Conservation (phyloP, 2,888 invertebrate species). For the Melipona bicolor region DNA sequence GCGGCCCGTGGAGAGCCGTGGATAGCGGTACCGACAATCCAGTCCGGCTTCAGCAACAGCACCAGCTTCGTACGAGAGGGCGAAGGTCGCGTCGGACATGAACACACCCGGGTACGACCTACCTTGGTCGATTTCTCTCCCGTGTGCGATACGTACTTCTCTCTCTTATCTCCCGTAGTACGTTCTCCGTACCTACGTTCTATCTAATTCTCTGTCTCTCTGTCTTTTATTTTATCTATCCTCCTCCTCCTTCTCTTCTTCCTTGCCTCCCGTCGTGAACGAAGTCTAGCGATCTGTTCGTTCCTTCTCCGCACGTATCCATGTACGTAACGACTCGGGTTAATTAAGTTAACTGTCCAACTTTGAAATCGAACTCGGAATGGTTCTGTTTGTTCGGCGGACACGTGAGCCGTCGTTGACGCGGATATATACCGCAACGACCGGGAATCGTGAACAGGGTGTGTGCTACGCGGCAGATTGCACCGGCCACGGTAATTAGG, state of each 20-base stretch:
- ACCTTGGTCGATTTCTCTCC: conserved; percentile 64
- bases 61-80: conserved; percentile 73
- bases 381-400: conserved; percentile 33
- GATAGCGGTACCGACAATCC: conserved; percentile 79
- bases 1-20: conserved; percentile 38
- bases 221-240: too few species aligned
- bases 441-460: conserved; percentile 39
- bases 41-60: conserved; percentile 70
- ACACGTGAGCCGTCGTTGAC: conserved; percentile 55
- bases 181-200: too few species aligned
- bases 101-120: conserved; percentile 80
- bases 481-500: conserved; percentile 50
- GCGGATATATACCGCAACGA: conserved; percentile 42
- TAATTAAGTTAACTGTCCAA: conserved; percentile 73
- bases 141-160: conserved; percentile 51
- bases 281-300: not conserved
- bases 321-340: conserved; percentile 19
- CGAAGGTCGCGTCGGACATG: conserved; percentile 81
- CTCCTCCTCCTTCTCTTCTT: too few species aligned
- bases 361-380: conserved; percentile 60
- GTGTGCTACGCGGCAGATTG: conserved; percentile 42
- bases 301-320: conserved; percentile 42
- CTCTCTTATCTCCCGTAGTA: not conserved
- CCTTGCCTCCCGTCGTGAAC: not conserved
- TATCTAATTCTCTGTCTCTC: not conserved